phyloP scores from a whole-genome alignment of 2,888 invertebrate genomes.

The Aphelenchoides bicaudatus region DNA sequence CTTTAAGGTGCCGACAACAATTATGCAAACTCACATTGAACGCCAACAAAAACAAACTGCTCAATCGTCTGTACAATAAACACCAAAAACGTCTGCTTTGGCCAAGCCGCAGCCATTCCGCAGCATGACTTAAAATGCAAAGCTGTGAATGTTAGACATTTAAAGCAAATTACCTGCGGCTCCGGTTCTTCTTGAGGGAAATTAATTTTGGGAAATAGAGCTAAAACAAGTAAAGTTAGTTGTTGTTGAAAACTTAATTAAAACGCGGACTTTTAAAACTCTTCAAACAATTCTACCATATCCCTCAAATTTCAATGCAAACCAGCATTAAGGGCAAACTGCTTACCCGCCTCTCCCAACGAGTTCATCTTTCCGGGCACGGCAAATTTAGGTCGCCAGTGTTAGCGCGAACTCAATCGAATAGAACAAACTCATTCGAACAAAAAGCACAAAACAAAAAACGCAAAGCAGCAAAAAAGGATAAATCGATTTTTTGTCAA shows the following conservation, averaged over 20 bases:
- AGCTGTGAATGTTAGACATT: background rate
- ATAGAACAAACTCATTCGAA: background rate
- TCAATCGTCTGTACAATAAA: background rate
- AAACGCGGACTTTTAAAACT: too few species aligned
- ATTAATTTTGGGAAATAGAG: slow-evolving; percentile 15
- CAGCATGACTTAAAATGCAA: slow-evolving; percentile 14
- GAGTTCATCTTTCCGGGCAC: slow-evolving; percentile 9
- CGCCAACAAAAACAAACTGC: slow-evolving; percentile 12
- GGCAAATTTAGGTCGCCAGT: slow-evolving; percentile 3
- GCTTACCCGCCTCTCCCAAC: slow-evolving; percentile 17
- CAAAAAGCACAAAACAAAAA: background rate
- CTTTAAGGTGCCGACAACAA: background rate
- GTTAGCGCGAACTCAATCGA: background rate
- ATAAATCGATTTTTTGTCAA: too few species aligned
- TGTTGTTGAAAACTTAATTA: too few species aligned
- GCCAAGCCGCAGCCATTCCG: slow-evolving; percentile 9
- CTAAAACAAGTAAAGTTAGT: background rate
- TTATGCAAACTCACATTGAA: background rate
- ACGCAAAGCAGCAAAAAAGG: too few species aligned
- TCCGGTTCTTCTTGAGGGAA: slow-evolving; percentile 10
- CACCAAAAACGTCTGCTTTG: background rate
- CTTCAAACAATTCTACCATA: too few species aligned
- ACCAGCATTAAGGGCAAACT: background rate
- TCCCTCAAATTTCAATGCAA: too few species aligned
- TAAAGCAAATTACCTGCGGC: slow-evolving; percentile 1